Evolutionary conservation across 2,797 vertebrate species (phyloP).

Genomic region (Sphenopsis melanotis): DNA sequence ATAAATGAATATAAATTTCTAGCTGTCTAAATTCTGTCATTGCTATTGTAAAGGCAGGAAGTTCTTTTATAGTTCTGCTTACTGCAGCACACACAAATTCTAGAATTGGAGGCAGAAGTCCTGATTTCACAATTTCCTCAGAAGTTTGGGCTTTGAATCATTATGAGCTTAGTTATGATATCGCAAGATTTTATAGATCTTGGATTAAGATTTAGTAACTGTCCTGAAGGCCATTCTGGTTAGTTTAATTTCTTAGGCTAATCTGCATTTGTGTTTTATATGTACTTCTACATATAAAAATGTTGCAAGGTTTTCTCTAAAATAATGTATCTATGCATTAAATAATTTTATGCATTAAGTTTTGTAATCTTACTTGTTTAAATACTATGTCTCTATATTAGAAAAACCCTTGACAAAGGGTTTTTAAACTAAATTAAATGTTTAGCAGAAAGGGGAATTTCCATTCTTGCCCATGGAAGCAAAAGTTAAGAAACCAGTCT

Average conservation of each 20-base stretch:
- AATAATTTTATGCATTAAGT: not conserved
- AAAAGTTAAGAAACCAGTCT: not conserved
- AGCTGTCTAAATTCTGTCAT: not conserved
- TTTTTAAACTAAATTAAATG: not conserved
- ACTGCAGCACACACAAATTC: not conserved
- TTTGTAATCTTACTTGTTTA: not conserved
- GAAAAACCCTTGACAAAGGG: not conserved
- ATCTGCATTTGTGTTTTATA: not conserved
- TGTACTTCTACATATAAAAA: not conserved
- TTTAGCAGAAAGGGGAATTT: not conserved
- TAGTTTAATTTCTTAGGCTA: not conserved
- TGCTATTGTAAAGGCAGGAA: not conserved
- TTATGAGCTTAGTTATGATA: not conserved
- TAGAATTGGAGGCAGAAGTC: not conserved
- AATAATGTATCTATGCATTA: not conserved
- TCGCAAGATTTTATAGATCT: not conserved
- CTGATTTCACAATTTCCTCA: not conserved
- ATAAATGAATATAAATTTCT: not conserved
- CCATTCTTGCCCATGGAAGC: not conserved
- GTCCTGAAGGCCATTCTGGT: not conserved
- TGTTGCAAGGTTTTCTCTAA: not conserved
- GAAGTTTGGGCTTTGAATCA: not conserved
- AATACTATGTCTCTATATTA: not conserved
- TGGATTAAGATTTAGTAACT: not conserved
- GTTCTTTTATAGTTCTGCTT: not conserved